Evolutionary conservation across 2,113 vertebrate species (phyloP).

Genomic region (Dascyllus trimaculatus): DNA sequence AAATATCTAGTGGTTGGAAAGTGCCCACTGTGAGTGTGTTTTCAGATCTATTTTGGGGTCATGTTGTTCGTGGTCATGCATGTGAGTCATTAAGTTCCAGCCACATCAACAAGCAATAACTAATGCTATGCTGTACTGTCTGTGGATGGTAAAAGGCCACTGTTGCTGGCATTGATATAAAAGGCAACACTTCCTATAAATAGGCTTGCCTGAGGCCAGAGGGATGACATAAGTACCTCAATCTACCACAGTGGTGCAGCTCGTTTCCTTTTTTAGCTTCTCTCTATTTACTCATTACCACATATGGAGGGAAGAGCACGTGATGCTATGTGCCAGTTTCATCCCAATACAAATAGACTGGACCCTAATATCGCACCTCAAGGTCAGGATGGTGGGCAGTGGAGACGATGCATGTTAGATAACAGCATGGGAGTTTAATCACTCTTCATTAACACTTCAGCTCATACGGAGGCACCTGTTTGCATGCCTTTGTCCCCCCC

Average conservation of each 20-base stretch:
- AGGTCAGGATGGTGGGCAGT: constrained; percentile 3
- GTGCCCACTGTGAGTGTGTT: neutral
- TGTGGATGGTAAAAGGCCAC: constrained; percentile 63
- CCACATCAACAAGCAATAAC: constrained; percentile 56
- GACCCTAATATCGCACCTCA: constrained; percentile 13
- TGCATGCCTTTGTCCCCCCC: neutral
- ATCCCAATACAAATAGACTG: constrained; percentile 40
- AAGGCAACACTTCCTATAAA: constrained; percentile 74
- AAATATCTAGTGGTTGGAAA: constrained; percentile 19
- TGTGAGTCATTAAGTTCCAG: constrained; percentile 59
- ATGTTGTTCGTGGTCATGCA: constrained; percentile 43
- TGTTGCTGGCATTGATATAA: constrained; percentile 69
- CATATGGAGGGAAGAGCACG: constrained; percentile 55
- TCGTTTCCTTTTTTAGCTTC: constrained; percentile 73
- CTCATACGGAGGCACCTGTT: constrained; percentile 24
- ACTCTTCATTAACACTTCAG: constrained; percentile 5
- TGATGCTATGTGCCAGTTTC: constrained; percentile 37
- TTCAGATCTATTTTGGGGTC: constrained; percentile 44
- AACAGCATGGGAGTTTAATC: neutral
- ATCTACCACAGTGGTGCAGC: constrained; percentile 44
- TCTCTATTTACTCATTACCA: constrained; percentile 66
- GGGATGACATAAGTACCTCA: constrained; percentile 71
- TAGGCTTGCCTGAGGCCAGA: constrained; percentile 57
- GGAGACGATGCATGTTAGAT: neutral
- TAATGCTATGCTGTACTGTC: constrained; percentile 42